Percentiles rank a stretch among this genome's conserved stretches.
Evolutionary conservation across 2,888 invertebrate genomes (phyloP).

Genomic region (Lasioglossum oenotherae): DNA sequence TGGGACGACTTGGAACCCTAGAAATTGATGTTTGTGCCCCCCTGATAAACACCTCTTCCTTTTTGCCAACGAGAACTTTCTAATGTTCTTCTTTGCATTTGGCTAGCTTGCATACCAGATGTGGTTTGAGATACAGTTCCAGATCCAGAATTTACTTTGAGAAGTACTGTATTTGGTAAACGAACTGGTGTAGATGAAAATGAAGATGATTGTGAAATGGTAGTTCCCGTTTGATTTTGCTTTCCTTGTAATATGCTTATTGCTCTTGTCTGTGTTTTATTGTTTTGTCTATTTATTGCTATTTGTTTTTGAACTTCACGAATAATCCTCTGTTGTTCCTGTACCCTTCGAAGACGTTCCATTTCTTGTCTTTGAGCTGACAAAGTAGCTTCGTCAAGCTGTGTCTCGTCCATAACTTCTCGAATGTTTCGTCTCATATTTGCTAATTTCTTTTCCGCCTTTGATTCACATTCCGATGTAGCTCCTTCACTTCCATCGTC

Average conservation of each 20-base stretch:
- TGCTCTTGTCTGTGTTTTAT: conserved; percentile 89
- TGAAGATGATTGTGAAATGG: conserved; percentile 77
- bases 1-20: conserved; percentile 76
- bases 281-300: conserved; percentile 89
- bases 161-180: conserved; percentile 81
- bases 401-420: conserved; percentile 97
- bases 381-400: conserved; percentile 95
- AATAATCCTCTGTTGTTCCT: conserved; percentile 93
- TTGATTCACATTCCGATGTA: conserved; percentile 79
- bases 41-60: conserved; percentile 77
- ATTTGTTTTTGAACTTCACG: conserved; percentile 93
- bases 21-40: conserved; percentile 80
- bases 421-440: conserved; percentile 94
- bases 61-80: conserved; percentile 81
- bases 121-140: conserved; percentile 68
- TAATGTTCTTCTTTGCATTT: conserved; percentile 76
- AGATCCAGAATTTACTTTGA: conserved; percentile 80
- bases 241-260: conserved; percentile 91
- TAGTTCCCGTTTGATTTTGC: conserved; percentile 78
- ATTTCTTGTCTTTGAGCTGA: conserved; percentile 97
- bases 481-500: conserved; percentile 83
- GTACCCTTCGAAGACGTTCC: conserved; percentile 93
- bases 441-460: conserved; percentile 82
- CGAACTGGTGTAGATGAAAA: conserved; percentile 78
- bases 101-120: conserved; percentile 69